Conservation (phyloP, 2,113 vertebrate genomes). For the Geococcyx californianus region DNA sequence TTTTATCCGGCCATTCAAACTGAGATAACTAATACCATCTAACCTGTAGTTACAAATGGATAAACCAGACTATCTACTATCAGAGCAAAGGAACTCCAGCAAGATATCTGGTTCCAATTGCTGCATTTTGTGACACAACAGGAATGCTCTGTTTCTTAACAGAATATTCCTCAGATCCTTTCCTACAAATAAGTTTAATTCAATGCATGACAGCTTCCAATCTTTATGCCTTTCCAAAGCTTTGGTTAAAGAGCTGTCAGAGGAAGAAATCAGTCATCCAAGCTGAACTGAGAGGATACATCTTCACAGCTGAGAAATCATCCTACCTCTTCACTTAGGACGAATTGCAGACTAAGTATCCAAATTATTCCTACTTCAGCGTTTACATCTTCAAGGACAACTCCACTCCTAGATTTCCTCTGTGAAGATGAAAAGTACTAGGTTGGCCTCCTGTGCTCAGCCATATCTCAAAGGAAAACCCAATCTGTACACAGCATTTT, state of each 20-base stretch:
- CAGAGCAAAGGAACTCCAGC: neutral
- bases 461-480: neutral
- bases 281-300: neutral
- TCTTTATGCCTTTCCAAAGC: constrained; percentile 6
- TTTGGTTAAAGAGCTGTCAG: neutral
- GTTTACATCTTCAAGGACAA: neutral
- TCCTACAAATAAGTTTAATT: neutral
- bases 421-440: neutral
- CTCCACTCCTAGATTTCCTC: neutral
- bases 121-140: neutral
- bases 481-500: neutral
- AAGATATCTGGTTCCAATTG: neutral
- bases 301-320: neutral
- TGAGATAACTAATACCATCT: neutral
- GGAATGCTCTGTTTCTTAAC: neutral
- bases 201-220: neutral
- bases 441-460: neutral
- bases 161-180: neutral
- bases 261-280: constrained; percentile 5
- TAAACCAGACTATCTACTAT: neutral
- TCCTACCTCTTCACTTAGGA: neutral
- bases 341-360: neutral
- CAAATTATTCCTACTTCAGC: neutral
- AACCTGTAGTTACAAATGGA: neutral
- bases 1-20: neutral